Evolutionary conservation across 92 coral and sea anemone species (phyloP), one percentile per base, ranked within the genome.

Genomic region (Epizoanthus scotinus): DNA sequence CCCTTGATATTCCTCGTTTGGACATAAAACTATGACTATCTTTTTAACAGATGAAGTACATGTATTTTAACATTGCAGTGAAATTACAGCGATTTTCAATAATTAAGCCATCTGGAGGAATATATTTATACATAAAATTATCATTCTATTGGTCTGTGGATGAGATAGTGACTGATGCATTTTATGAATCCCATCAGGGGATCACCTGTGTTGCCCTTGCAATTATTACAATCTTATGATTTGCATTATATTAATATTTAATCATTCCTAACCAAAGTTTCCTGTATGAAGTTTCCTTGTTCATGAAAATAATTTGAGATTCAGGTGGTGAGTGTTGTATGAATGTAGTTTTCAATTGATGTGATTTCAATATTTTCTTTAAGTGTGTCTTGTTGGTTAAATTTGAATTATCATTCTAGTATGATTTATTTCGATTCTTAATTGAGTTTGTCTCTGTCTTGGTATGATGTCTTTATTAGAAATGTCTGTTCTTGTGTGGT

Each of bases 211-310:
- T 75, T 54, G 52, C 52, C 10, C 10, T 8, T n/a, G 14, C 22
- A 75, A 75, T 75, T 40, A 75, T 60, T 75, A 29, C 7, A 22
- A 12, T 13, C 44, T 38, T 75, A 18, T 5, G 63, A 75, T 75
- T 75, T 75, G 81, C 81, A 75, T 75, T n/a, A 14, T 58, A 75
- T 75, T 34, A 59, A 75, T 75, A 75, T 58, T 75, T 75, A 60
- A 75, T 58, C 24, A 56, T 59, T 75, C 68, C 31, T 58, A 57
- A 75, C 61, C 68, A 44, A 44, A 44, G 59, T 13, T 44, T 47
- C 52, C 52, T 20, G 31, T 15, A 29, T 19, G 31, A 73, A 42
- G 64, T n/a, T 75, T 58, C 64, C 58, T 73, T 56, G 64, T 75
- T 75, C 67, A 54, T 73, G 17, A 38, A 31, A 36, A 9, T 73